These are phyloP conservation scores for Paraescarpia echinospica DNA, from an alignment of 1,140 invertebrate species.

Conservation along the genomic window DNA sequence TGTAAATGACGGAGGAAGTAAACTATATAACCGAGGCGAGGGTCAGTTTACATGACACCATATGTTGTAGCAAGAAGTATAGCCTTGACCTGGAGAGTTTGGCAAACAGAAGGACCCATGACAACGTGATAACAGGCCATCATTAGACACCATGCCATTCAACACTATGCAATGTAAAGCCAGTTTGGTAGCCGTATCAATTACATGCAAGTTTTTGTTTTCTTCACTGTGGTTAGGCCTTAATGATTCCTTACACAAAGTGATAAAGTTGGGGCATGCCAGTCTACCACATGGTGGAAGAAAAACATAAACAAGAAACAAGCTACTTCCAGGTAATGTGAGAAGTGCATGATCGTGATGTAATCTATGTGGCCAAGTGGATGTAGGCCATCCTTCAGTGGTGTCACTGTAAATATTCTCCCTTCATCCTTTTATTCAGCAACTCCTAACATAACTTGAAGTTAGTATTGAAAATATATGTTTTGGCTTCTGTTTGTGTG, in stretches of 20 bases:
- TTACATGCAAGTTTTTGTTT: not conserved
- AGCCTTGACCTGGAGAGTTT: not conserved
- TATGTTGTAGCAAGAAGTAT: not conserved
- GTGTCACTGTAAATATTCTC: not conserved
- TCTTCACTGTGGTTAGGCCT: not conserved
- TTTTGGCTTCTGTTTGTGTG: too few species aligned
- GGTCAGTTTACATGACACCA: not conserved
- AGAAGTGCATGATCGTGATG: not conserved
- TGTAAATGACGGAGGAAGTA: not conserved
- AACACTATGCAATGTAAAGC: not conserved
- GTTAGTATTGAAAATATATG: too few species aligned
- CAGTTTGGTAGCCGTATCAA: not conserved
- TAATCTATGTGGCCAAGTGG: not conserved
- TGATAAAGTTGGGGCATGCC: not conserved
- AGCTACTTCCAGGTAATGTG: not conserved
- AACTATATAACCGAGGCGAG: too few species aligned
- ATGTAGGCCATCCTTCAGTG: not conserved
- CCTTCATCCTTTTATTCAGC: not conserved
- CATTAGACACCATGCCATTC: not conserved
- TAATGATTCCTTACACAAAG: not conserved
- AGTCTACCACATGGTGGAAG: not conserved
- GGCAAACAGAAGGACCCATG: not conserved
- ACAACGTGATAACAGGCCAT: not conserved
- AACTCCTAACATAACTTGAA: not conserved
- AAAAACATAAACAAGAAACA: not conserved